Percentiles rank a stretch among this genome's conserved stretches.
These are phyloP conservation scores for Cheiracanthium punctorium DNA, from an alignment of 2,888 invertebrate species.

Conservation along the genomic window DNA sequence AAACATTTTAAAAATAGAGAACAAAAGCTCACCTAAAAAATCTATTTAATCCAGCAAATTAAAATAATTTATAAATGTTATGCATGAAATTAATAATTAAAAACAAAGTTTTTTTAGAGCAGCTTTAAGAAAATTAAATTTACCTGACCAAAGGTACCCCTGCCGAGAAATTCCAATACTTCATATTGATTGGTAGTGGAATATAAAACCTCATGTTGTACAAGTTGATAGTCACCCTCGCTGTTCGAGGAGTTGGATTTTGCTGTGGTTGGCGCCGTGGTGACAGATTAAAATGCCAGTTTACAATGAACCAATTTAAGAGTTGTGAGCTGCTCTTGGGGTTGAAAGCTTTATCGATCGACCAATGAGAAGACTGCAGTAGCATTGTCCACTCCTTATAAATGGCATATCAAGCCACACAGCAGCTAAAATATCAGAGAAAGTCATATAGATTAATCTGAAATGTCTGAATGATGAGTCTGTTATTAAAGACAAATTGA, in stretches of 20 bases:
- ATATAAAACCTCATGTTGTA: constrained; percentile 97
- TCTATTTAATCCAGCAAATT: too few relatives aligned
- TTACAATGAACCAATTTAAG: constrained; percentile 27
- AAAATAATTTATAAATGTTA: too few relatives aligned
- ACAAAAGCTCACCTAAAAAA: too few relatives aligned
- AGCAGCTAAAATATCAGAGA: constrained; percentile 67
- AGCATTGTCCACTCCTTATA: constrained; percentile 74
- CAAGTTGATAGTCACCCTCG: constrained; percentile 98
- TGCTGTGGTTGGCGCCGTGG: constrained; percentile 71
- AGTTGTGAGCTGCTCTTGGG: constrained; percentile 24
- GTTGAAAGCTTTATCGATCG: constrained; percentile 69
- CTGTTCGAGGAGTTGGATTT: constrained; percentile 87
- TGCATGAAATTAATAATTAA: too few relatives aligned
- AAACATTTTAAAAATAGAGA: too few relatives aligned
- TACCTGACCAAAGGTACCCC: constrained; percentile 96
- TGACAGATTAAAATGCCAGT: constrained; percentile 71
- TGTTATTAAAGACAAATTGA: too few relatives aligned
- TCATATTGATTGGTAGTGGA: constrained; percentile 94
- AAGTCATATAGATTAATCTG: too few relatives aligned
- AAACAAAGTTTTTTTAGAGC: too few relatives aligned
- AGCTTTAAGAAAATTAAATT: background rate
- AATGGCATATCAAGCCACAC: constrained; percentile 76
- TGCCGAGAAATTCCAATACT: constrained; percentile 98
- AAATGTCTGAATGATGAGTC: too few relatives aligned
- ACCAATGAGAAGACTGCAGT: constrained; percentile 74